Conservation (phyloP, 2,797 vertebrate species). For the Apogon talboti region DNA sequence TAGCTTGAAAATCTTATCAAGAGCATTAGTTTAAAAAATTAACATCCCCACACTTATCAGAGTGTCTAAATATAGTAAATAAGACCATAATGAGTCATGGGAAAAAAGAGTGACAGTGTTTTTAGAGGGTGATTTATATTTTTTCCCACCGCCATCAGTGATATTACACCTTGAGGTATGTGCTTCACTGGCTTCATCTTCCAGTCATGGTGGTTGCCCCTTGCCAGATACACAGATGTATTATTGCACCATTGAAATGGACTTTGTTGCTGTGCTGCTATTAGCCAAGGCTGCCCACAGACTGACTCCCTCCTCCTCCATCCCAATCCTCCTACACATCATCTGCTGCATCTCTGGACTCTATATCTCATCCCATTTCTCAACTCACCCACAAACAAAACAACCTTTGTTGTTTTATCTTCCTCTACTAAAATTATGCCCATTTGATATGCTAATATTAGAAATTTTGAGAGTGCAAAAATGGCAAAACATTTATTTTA, state of each 20-base stretch:
- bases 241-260: slow-evolving; percentile 40
- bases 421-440: neutral
- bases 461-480: slow-evolving; percentile 17
- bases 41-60: no score
- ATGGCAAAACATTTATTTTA: slow-evolving; percentile 2
- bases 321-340: slow-evolving; percentile 75
- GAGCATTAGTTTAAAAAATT: no score
- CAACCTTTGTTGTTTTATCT: slow-evolving; percentile 26
- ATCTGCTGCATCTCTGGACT: slow-evolving; percentile 69
- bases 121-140: no score
- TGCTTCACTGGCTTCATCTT: no score
- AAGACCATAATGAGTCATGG: no score
- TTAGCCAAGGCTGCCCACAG: slow-evolving; percentile 72
- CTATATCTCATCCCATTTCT: slow-evolving; percentile 47
- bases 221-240: slow-evolving; percentile 43
- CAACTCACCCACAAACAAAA: slow-evolving; percentile 55
- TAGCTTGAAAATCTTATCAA: no score
- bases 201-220: no score
- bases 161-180: no score
- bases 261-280: slow-evolving; percentile 53
- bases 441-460: slow-evolving; percentile 15
- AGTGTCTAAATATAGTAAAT: no score
- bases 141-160: no score
- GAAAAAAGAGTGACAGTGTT: no score
- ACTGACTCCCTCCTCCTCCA: slow-evolving; percentile 65